Evolutionary conservation across 2,113 vertebrate genomes (phyloP), one percentile per base, ranked within the genome.

Genomic region (Ursus arctos): DNA sequence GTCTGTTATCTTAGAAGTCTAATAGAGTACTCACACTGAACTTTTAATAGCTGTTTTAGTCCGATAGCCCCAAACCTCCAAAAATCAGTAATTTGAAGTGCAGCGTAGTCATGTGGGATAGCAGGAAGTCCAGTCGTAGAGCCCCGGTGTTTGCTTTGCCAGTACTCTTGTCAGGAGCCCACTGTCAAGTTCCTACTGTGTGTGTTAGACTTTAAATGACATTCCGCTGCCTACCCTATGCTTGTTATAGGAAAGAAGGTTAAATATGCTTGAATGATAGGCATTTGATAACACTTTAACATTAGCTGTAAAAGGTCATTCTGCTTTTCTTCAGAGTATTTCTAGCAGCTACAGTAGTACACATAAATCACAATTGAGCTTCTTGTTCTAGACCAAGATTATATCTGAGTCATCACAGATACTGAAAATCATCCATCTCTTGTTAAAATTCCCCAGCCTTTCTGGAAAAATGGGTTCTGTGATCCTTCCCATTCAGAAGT

Each of bases 301-400:
- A 31, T 92, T 77, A 94, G 40, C 18, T 77, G 88, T 26, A 43
- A 76, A 93, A 84, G 86, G 40, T 59, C 63, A 49, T 94, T 97
- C 94, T 72, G 47, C n/a, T 90, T 97, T 93, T 65, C 36, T 88
- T 96, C 28, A 53, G 40, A 61, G 57, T 87, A 49, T 65, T 95
- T 93, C 86, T 69, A 67, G 57, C 67, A 79, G 11, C 76, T 63
- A n/a, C 65, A 74, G 18, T 69, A 26, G 43, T 77, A 9, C 53
- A 40, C 51, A 67, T 82, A 93, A 69, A 49, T 97, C 59, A 86
- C 15, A 94, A 22, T 76, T 92, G 51, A 67, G 10, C 71, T 72
- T 74, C 89, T 80, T 93, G 31, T 95, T 91, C 31, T n/a, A 47
- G 19, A 74, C 77, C 49, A 79, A 88, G 26, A 86, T 31, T 63